Conservation (phyloP, 2,888 invertebrate genomes). For the Scrobipalpa atriplicella region DNA sequence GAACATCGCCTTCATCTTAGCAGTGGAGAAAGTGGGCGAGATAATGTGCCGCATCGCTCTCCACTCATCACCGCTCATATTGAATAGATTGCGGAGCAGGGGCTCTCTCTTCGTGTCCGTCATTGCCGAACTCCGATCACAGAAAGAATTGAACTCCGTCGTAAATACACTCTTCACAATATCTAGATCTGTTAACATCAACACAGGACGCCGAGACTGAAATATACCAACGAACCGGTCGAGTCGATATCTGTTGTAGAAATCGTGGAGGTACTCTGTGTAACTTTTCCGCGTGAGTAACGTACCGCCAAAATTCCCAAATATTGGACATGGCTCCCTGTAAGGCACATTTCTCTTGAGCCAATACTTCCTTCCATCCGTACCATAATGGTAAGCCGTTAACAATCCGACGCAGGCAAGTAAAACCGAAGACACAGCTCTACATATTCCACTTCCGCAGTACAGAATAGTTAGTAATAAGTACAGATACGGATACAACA, state of each 20-base stretch:
- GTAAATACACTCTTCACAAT: slow-evolving; percentile 67
- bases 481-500: slow-evolving; percentile 54
- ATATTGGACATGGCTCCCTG: slow-evolving; percentile 74
- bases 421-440: slow-evolving; percentile 56
- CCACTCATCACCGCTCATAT: slow-evolving; percentile 78
- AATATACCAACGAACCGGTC: slow-evolving; percentile 73
- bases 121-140: slow-evolving; percentile 68
- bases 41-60: slow-evolving; percentile 74
- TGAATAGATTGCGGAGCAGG: slow-evolving; percentile 70
- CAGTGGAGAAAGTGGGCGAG: slow-evolving; percentile 75
- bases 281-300: slow-evolving; percentile 70
- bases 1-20: slow-evolving; percentile 80
- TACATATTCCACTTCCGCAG: slow-evolving; percentile 56
- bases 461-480: slow-evolving; percentile 53
- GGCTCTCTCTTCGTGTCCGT: slow-evolving; percentile 75
- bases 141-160: slow-evolving; percentile 66
- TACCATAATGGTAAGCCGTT: slow-evolving; percentile 64
- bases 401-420: slow-evolving; percentile 54
- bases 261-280: slow-evolving; percentile 64
- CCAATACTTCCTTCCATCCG: slow-evolving; percentile 75
- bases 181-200: slow-evolving; percentile 70
- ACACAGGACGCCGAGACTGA: slow-evolving; percentile 72
- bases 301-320: slow-evolving; percentile 77
- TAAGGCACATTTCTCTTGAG: slow-evolving; percentile 66
- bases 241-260: slow-evolving; percentile 62